phyloP scores from a whole-genome alignment of 2,888 invertebrate genomes.

The Daptonema setosum region DNA sequence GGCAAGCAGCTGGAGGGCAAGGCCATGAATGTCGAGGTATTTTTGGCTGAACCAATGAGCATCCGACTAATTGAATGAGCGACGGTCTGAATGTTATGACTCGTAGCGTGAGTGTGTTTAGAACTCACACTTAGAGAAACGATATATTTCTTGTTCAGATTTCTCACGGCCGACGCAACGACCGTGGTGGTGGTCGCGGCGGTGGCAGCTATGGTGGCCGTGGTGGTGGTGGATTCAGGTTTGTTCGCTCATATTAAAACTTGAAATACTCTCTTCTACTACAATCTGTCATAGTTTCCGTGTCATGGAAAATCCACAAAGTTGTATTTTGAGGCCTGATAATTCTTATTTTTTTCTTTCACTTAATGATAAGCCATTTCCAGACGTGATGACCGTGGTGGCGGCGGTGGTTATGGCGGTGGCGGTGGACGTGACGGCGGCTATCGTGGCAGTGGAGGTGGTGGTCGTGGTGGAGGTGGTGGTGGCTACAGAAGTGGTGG shows the following conservation, averaged over 20 bases:
- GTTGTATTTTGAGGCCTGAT: too few species aligned
- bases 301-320: too few species aligned
- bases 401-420: not conserved
- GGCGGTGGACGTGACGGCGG: not conserved
- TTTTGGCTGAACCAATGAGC: too few species aligned
- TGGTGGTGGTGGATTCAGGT: not conserved
- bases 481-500: not conserved
- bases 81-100: not conserved
- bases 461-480: not conserved
- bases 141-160: too few species aligned
- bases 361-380: too few species aligned
- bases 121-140: too few species aligned
- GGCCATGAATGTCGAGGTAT: not conserved
- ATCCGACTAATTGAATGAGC: not conserved
- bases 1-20: not conserved
- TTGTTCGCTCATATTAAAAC: too few species aligned
- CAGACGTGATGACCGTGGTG: not conserved
- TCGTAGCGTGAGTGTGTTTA: too few species aligned
- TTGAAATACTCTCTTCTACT: too few species aligned
- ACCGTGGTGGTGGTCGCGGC: not conserved
- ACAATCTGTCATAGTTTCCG: too few species aligned
- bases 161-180: too few species aligned
- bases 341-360: too few species aligned
- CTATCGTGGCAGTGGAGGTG: not conserved
- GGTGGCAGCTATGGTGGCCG: not conserved